Conservation (phyloP, 2,797 vertebrate species). For the Rhinatrema bivittatum region DNA sequence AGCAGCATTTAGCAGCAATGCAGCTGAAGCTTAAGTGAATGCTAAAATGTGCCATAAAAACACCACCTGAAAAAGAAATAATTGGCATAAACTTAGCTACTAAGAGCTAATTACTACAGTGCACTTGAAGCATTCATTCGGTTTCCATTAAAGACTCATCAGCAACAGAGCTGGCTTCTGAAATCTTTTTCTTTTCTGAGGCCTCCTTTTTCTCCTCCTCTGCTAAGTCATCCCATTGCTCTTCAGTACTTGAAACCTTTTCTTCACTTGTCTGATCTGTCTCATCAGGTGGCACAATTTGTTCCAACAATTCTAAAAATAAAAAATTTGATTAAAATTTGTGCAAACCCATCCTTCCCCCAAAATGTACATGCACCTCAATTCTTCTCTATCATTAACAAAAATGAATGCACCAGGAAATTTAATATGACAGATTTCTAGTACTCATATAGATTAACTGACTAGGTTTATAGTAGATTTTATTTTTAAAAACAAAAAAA, state of each 20-base stretch:
- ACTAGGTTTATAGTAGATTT: too few species aligned
- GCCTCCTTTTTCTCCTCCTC: slow-evolving; percentile 31
- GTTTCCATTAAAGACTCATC: slow-evolving; percentile 72
- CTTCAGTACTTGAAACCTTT: slow-evolving; percentile 28
- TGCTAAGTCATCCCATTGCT: slow-evolving; percentile 23
- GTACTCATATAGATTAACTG: too few species aligned
- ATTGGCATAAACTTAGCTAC: slow-evolving; percentile 51
- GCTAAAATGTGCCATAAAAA: slow-evolving; percentile 33
- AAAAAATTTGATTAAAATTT: too few species aligned
- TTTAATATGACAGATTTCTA: too few species aligned
- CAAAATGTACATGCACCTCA: too few species aligned
- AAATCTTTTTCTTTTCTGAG: slow-evolving; percentile 9
- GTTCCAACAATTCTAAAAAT: slow-evolving; percentile 46
- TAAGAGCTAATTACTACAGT: slow-evolving; percentile 52
- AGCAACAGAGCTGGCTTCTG: slow-evolving; percentile 21
- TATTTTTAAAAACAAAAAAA: too few species aligned
- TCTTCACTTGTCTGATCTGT: slow-evolving; percentile 31
- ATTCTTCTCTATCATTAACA: too few species aligned
- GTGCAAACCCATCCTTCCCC: too few species aligned
- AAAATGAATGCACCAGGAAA: too few species aligned
- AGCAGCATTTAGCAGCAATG: slow-evolving; percentile 32
- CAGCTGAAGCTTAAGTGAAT: slow-evolving; percentile 45
- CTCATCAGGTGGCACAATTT: slow-evolving; percentile 12
- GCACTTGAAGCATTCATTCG: slow-evolving; percentile 67
- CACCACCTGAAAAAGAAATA: slow-evolving; percentile 47